Base-by-base conservation (phyloP, 2,113 vertebrate genomes). In the Henicopernis longicauda region DNA sequence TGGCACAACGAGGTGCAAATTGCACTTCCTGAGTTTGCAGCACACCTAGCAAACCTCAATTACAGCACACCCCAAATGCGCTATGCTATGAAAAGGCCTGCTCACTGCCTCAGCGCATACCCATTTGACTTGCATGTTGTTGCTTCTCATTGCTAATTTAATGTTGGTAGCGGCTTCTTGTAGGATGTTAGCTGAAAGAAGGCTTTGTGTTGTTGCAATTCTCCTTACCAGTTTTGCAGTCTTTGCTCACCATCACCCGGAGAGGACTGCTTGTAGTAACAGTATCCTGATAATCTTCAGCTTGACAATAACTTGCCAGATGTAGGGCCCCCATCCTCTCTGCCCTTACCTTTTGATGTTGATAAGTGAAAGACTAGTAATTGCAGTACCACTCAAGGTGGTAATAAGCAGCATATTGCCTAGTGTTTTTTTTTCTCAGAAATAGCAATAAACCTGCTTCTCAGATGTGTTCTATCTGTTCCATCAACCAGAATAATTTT, bases 1-100 rank as follows among this genome's bases (percentile, higher is more conserved):
- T 95, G 89, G 90, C 80, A 57, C 57, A 59, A 79, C 34, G 44
- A 95, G 89, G 92, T 96, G 91, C 69, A 95, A 87, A 95, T 87
- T 91, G 81, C 65, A 57, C 84, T 94, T 97, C 86, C 94, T 84
- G 89, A 62, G 44, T 92, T 86, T 57, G 61, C 80, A 13, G 52
- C 10, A 15, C 87, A 94, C 76, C 55, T 63, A 55, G 38, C 42
- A 83, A 67, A 71, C 50, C 65, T 55, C 86, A 78, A 9, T 86
- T 84, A 72, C 71, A 54, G 89, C 38, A 4, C 27, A 44, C 15
- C 57, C 83, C 47, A 27, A 72, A 42, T 9, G 58, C 2, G 0
- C 49, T 42, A 1, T 38, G 82, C 80, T 74, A 3, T 47, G n/a
- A 47, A 29, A 70, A 70, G 59, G 52, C 34, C 72, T 29, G 63